phyloP scores from a whole-genome alignment of 2,797 vertebrate genomes.

The Gallinago nigripennis region DNA sequence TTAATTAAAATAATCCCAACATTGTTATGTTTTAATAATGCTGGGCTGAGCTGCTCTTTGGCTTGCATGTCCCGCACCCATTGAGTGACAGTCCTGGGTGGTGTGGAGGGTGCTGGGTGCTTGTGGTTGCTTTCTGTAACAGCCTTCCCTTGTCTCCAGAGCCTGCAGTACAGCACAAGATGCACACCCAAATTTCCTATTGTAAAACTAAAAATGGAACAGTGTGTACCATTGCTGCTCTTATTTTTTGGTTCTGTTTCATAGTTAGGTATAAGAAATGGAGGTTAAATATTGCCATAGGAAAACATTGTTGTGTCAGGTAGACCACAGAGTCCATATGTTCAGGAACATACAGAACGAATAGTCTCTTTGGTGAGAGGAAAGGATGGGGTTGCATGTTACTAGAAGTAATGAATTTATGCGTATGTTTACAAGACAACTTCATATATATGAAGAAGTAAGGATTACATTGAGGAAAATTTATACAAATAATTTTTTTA shows the following conservation, averaged over 20 bases:
- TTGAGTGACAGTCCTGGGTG: neutral
- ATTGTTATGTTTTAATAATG: neutral
- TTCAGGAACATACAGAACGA: neutral
- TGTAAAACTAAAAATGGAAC: neutral
- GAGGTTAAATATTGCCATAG: neutral
- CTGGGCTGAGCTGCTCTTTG: neutral
- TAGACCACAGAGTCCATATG: neutral
- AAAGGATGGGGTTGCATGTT: neutral
- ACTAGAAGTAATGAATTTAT: neutral
- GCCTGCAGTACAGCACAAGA: neutral
- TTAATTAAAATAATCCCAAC: neutral
- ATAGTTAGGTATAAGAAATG: neutral
- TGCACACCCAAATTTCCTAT: neutral
- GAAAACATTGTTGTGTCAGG: neutral
- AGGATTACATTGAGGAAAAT: neutral
- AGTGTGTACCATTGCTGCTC: neutral
- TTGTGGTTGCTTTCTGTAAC: neutral
- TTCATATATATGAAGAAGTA: neutral
- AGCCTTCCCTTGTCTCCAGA: neutral
- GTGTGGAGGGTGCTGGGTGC: neutral
- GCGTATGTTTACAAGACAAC: neutral
- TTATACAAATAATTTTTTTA: neutral
- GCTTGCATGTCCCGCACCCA: accelerated
- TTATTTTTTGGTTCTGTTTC: neutral
- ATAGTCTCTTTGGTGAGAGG: neutral